Evolutionary conservation across 23 tunicate genomes (phyloP), one percentile per base, ranked within the genome.

Genomic region (Styela plicata): DNA sequence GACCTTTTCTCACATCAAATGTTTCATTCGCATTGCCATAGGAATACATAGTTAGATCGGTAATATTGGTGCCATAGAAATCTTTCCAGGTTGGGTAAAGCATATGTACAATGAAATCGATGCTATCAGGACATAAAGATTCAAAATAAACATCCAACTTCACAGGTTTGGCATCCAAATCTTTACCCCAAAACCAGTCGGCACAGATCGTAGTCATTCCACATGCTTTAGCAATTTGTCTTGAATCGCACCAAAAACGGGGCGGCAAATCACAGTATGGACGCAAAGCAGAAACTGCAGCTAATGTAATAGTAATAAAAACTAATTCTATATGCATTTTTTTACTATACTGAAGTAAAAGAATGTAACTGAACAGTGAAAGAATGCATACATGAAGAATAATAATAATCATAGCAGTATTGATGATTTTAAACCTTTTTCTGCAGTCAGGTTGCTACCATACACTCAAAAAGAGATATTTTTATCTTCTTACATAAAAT

Each of bases 21-120:
- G 28, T 31, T 64, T 80, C 73, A 13, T 37, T 24, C 10, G 98
- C 98, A 85, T 93, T 93, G 52, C 98, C 98, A 85, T 93, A 93
- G 18, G 98, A 86, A 25, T 79, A 63, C 68, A 88, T 73, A 2
- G 61, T 82, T 18, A 82, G 71, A 23, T 44, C 35, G 87, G 88
- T 93, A 32, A 88, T 88, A 24, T 83, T 86, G 80, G 87, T 64
- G n/a, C 70, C 62, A 19, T 63, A 24, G 17, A 93, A 84, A 1
- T 61, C 80, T 62, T 80, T 88, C 93, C 93, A 93, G 5, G 98
- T 93, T 22, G 98, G 98, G 65, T 88, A 93, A 18, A 93, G 78
- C 85, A 76, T 83, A 19, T 84, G 63, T 1, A 80, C 74, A 28
- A 93, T 81, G 64, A 88, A 93, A 35, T 93, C 70, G 2, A 82